Base-by-base conservation (phyloP, 1,140 invertebrate species). In the Ostrea denselamellosa region DNA sequence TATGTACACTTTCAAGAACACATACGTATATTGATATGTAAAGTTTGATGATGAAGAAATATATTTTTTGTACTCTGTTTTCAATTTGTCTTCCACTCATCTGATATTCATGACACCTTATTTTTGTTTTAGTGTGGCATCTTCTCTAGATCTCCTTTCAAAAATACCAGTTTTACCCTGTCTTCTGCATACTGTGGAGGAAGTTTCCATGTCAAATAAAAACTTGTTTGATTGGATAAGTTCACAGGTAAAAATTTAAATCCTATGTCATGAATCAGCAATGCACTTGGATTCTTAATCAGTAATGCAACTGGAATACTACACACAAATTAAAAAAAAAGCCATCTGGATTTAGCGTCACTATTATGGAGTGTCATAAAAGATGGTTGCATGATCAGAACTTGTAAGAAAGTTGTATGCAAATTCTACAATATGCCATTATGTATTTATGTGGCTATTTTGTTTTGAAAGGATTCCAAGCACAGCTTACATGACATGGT, bases 401-500 rank as follows among this genome's bases (percentile, higher is more conserved):
- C 34, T 44, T 44, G 34, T 5, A 2, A 44, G 34, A 44, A 44
- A 44, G 34, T 44, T 44, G 34, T 44, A 44, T 44, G 34, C 34
- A 44, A 44, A 44, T 44, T 44, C 34, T 44, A 44, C 5, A 44
- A 44, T 44, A 44, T 44, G 34, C 34, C 34, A 44, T 1, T 44
- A 2, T 58, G 14, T 62, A 19, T 62, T 62, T 62, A 62, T 62
- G 17, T 62, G 56, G 5, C 19, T 44, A 19, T 7, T 19, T 34
- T 34, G 19, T 52, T 65, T 58, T 84, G 89, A 22, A 68, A 97
- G 91, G 97, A 98, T 90, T 97, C 97, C 92, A 96, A 97, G 88
- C 97, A 96, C 77, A 96, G 96, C 77, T 93, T 98, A n/a, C 96
- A 97, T 87, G 96, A 97, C 87, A 96, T 98, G 90, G 96, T 97